Evolutionary conservation across 1,140 invertebrate species (phyloP), one percentile per base, ranked within the genome.

Genomic region (Neotoxoptera formosana): DNA sequence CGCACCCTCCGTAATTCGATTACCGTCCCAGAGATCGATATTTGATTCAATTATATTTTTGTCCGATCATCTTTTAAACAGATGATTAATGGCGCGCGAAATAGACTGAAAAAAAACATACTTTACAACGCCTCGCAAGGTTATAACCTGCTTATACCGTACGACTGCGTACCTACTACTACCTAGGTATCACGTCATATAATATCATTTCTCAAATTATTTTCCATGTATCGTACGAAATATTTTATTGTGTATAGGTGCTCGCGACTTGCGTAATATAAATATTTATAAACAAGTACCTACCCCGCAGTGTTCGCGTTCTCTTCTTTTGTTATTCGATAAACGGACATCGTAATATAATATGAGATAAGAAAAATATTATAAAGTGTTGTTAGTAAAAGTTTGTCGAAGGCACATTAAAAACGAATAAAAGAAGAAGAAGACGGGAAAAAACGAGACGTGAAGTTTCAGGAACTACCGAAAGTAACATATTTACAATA

Each of bases 361-460:
- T 76, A 76, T 34, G 17, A 76, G 60, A n/a, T 76, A 76, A 76
- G 30, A 34, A 76, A 76, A 76, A 76, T 76, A 76, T 17, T 76
- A n/a, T n/a, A n/a, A 76, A 76, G n/a, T n/a, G 60, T 76, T n/a
- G 30, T 76, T 76, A 76, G 60, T n/a, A 76, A 76, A 67, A 76
- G 60, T 76, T 76, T 76, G 60, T 34, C 7, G 60, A 76, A 76
- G n/a, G 30, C 60, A 76, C 30, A 76, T 76, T n/a, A 76, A 76
- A 76, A 76, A 76, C 30, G n/a, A 76, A 76, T 76, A 76, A 76
- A 67, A 76, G n/a, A n/a, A 84, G 45, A 41, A 84, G 41, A 84
- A 41, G 25, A 41, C 36, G 20, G 45, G 25, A 84, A 83, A 84
- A 41, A 45, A 41, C 83, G 20, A 83, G 8, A 23, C 20, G 9